These are phyloP conservation scores for Tromatobia lineatoria DNA, from an alignment of 2,888 invertebrate genomes.

Conservation along the genomic window DNA sequence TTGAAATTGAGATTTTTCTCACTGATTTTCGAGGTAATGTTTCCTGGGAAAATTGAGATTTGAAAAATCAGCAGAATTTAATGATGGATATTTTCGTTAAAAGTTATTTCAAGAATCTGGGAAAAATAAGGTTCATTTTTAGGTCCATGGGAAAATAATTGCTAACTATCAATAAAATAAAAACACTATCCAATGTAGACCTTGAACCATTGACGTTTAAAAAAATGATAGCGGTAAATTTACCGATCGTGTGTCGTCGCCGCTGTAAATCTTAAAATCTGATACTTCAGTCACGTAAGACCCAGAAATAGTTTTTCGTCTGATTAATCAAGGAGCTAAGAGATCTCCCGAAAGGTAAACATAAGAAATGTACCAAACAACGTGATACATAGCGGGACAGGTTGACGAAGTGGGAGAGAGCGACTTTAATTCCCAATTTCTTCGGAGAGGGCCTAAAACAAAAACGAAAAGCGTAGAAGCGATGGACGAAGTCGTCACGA, in stretches of 20 bases:
- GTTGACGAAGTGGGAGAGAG: neutral
- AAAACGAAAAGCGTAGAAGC: neutral
- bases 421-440: conserved; percentile 11
- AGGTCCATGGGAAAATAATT: too few relatives aligned
- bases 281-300: conserved; percentile 6
- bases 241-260: neutral
- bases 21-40: too few relatives aligned
- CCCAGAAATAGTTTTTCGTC: conserved; percentile 13
- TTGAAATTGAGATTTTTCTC: too few relatives aligned
- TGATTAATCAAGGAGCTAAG: neutral
- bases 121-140: too few relatives aligned
- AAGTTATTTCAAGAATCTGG: too few relatives aligned
- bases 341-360: conserved; percentile 7
- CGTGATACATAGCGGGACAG: neutral
- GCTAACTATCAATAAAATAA: too few relatives aligned
- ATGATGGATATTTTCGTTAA: too few relatives aligned
- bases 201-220: neutral
- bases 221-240: conserved; percentile 13
- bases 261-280: neutral
- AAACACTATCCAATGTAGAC: neutral
- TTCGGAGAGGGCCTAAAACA: neutral
- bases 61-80: too few relatives aligned
- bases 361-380: neutral
- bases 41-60: too few relatives aligned
- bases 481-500: conserved; percentile 43